Percentiles rank a stretch among this genome's conserved stretches.
These are phyloP conservation scores for Sarcophaga variegata DNA, from an alignment of 2,888 invertebrate genomes.

Conservation along the genomic window DNA sequence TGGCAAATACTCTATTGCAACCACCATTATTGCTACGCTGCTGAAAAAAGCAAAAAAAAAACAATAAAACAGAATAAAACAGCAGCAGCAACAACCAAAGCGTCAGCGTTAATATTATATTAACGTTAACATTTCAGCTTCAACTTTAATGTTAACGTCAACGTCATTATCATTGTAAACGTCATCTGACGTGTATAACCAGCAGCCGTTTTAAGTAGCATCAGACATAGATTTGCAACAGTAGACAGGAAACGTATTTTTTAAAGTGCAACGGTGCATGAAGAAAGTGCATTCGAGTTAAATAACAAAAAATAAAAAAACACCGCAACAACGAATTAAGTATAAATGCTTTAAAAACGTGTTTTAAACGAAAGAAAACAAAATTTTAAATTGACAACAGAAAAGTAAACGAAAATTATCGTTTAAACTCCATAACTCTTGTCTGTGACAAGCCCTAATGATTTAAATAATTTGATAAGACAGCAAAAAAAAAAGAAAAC, in stretches of 20 bases:
- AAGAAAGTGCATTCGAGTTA: constrained; percentile 61
- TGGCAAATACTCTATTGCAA: constrained; percentile 52
- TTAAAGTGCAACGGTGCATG: constrained; percentile 68
- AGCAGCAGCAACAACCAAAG: constrained; percentile 60
- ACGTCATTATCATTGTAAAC: constrained; percentile 48
- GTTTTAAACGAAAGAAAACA: constrained; percentile 32
- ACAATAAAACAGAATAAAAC: background rate
- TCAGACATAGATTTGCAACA: constrained; percentile 65
- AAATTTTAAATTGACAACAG: constrained; percentile 13
- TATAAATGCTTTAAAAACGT: constrained; percentile 55
- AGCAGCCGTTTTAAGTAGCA: constrained; percentile 68
- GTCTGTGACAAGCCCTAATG: constrained; percentile 33
- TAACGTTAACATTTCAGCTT: constrained; percentile 16
- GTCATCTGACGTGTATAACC: constrained; percentile 66
- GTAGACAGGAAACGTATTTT: constrained; percentile 66
- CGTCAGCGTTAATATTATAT: too few species aligned
- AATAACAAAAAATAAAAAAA: constrained; percentile 41
- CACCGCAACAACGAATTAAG: constrained; percentile 27
- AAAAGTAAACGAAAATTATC: constrained; percentile 18
- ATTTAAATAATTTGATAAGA: constrained; percentile 27
- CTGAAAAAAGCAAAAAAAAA: constrained; percentile 28
- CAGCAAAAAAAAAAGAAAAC: background rate
- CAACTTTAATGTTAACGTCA: constrained; percentile 7
- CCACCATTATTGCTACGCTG: constrained; percentile 43
- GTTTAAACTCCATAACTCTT: background rate